Evolutionary conservation across 2,113 vertebrate species (phyloP), one percentile per base, ranked within the genome.

Genomic region (Ancistrus triradiatus): DNA sequence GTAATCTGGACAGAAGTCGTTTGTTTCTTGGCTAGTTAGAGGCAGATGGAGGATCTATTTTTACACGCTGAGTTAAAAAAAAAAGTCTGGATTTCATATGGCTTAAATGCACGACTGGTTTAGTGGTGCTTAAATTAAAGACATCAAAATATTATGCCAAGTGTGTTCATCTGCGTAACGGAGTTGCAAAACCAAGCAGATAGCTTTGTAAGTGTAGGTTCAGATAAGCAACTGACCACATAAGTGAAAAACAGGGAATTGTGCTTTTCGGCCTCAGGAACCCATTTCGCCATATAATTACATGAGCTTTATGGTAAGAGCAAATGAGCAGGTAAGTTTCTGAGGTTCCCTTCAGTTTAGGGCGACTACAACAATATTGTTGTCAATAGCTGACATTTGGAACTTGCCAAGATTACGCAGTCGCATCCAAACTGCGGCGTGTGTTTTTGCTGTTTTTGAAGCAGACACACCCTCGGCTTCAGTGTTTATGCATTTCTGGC

Each of bases 1-100:
- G 59, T 77, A 74, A 73, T 79, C 71, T 72, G 70, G 63, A 74
- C 40, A 31, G 59, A 60, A 42, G 59, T 58, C 63, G 52, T 1
- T 35, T 68, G 66, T 62, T 53, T 55, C 15, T 31, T 25, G 62
- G 65, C 60, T 44, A 63, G 44, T 66, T 70, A 66, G 68, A 49
- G 21, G 61, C 63, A 69, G 66, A 73, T 69, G 61, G 63, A 71
- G 37, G 61, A 47, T 21, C 55, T 51, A 11, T 61, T 53, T 24
- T 24, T 37, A 11, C 59, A 14, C 51, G 17, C 42, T 28, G 48
- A 19, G 43, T 38, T 28, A 19, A 7, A 52, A 22, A 25, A 19
- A 50, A 63, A 42, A 21, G 42, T 22, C 48, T 63, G 60, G 22
- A 10, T 42, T 52, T 22, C 38, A 42, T 52, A 52, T 50, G 4